These are phyloP conservation scores for Anthrax anthrax DNA, from an alignment of 2,888 invertebrate species.

Conservation along the genomic window DNA sequence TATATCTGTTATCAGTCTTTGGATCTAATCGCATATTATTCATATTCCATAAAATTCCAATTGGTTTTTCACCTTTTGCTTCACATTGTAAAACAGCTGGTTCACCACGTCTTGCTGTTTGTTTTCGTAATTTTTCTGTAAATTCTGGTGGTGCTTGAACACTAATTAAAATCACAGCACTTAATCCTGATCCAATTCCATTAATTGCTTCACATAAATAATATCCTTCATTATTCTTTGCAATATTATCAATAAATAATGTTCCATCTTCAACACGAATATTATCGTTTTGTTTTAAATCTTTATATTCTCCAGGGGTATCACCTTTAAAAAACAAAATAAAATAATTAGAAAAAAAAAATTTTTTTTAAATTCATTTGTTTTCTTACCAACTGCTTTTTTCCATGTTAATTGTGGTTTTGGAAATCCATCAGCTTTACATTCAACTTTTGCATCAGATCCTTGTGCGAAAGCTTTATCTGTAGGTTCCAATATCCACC, in stretches of 20 bases:
- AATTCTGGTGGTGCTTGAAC: constrained; percentile 94
- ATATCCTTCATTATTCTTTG: constrained; percentile 86
- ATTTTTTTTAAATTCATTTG: constrained; percentile 1
- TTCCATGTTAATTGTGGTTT: constrained; percentile 91
- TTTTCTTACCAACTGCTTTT: constrained; percentile 70
- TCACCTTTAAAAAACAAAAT: constrained; percentile 45
- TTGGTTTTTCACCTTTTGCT: constrained; percentile 88
- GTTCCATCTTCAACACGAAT: constrained; percentile 92
- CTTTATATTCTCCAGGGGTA: constrained; percentile 85
- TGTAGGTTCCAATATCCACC: constrained; percentile 90
- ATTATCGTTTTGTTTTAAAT: constrained; percentile 77
- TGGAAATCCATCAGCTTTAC: constrained; percentile 91
- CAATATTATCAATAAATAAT: constrained; percentile 75
- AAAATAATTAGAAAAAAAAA: neutral
- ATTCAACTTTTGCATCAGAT: constrained; percentile 85
- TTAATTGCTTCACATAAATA: constrained; percentile 94
- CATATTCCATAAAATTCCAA: constrained; percentile 90
- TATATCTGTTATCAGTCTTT: constrained; percentile 74
- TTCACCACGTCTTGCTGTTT: constrained; percentile 80
- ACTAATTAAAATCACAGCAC: constrained; percentile 84
- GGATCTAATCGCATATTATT: constrained; percentile 84
- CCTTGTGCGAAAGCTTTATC: constrained; percentile 92
- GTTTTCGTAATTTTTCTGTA: constrained; percentile 80
- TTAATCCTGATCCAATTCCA: constrained; percentile 87
- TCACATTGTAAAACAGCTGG: constrained; percentile 84